Evolutionary conservation across 2,797 vertebrate species (phyloP).

Genomic region (Melanotaenia boesemani): DNA sequence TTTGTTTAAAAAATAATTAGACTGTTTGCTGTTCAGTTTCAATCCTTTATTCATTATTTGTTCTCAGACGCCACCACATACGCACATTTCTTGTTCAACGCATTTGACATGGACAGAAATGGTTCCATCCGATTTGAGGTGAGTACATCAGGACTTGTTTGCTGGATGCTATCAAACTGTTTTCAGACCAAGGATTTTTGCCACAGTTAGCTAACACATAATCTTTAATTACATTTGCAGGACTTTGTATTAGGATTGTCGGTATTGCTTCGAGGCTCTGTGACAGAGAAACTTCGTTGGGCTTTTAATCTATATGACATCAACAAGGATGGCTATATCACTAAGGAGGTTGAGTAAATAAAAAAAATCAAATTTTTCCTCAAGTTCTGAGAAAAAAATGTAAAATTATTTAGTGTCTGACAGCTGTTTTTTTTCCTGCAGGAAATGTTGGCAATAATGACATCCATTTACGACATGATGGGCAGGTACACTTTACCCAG

Average conservation of each 20-base stretch:
- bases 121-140: constrained; percentile 95
- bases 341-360: constrained; percentile 87
- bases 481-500: constrained; percentile 90
- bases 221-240: constrained; percentile 69
- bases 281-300: constrained; percentile 94
- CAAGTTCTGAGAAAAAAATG: too few relatives aligned
- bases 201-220: neutral
- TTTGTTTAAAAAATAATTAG: neutral
- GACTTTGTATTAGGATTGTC: constrained; percentile 95
- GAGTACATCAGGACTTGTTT: constrained; percentile 18
- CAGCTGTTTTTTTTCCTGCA: constrained; percentile 56
- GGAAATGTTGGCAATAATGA: constrained; percentile 97
- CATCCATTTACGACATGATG: constrained; percentile 98
- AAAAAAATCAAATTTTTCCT: neutral
- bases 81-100: constrained; percentile 95
- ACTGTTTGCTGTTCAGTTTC: neutral
- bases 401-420: neutral
- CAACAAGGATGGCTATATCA: constrained; percentile 94
- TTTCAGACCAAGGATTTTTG: neutral
- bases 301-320: constrained; percentile 97
- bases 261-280: constrained; percentile 90
- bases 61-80: constrained; percentile 90
- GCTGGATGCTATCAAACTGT: neutral
- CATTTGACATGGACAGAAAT: constrained; percentile 90
- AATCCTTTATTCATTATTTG: constrained; percentile 1